A percentile compares a stretch with the other conserved stretches of the same genome.
These are phyloP conservation scores for Erithacus rubecula DNA, from an alignment of 2,797 vertebrate species.

Conservation along the genomic window DNA sequence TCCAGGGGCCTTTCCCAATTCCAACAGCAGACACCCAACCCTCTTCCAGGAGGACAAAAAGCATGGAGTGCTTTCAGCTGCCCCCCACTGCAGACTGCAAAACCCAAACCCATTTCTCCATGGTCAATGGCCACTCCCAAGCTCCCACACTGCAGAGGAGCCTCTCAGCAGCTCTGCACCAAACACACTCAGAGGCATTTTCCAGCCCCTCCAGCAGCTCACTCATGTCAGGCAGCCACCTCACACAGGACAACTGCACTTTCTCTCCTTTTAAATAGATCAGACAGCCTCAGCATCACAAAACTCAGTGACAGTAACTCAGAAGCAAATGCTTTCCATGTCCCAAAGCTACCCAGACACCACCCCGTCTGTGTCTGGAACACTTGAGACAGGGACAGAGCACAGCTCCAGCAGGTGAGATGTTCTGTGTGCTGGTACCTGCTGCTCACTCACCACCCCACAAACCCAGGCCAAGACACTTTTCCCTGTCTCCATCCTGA, in stretches of 20 bases:
- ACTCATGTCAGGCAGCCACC: background rate
- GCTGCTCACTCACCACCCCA: background rate
- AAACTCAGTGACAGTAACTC: background rate
- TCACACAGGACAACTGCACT: background rate
- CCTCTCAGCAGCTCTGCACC: background rate
- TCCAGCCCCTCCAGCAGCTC: background rate
- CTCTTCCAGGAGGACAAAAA: background rate
- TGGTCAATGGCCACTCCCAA: background rate
- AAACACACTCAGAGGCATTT: fast-evolving
- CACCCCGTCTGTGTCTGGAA: fast-evolving
- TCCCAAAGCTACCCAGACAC: background rate
- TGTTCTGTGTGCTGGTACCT: background rate
- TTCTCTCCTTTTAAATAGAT: background rate
- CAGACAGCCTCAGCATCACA: background rate
- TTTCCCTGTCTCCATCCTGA: fast-evolving
- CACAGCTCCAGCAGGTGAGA: background rate
- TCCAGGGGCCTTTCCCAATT: background rate
- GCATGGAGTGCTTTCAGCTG: background rate
- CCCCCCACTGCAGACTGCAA: background rate
- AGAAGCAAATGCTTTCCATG: background rate
- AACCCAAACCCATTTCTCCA: fast-evolving
- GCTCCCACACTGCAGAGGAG: background rate
- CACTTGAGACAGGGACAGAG: background rate
- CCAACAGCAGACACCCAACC: fast-evolving
- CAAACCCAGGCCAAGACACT: background rate